Conservation (phyloP, 2,888 invertebrate species). For the Amblyjoppa fuscipennis region DNA sequence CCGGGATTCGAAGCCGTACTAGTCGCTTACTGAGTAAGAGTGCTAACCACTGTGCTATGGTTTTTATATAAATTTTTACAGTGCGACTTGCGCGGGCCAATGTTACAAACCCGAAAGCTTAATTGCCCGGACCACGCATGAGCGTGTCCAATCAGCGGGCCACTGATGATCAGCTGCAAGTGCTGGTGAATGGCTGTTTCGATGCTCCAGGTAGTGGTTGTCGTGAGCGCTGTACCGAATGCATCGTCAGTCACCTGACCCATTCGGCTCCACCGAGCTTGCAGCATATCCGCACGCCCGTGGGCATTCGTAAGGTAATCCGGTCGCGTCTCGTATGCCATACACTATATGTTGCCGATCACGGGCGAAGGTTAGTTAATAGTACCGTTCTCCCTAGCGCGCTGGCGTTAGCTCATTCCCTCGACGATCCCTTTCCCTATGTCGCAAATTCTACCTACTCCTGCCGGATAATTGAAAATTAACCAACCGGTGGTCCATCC, state of each 20-base stretch:
- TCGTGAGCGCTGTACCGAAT: constrained; percentile 20
- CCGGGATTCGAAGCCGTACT: too few relatives aligned
- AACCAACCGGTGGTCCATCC: constrained; percentile 79
- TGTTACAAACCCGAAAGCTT: constrained; percentile 66
- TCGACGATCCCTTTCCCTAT: constrained; percentile 29
- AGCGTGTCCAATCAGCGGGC: constrained; percentile 73
- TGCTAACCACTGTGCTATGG: too few relatives aligned
- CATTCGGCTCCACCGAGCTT: constrained; percentile 46
- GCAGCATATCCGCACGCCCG: constrained; percentile 56
- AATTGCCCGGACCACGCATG: constrained; percentile 71
- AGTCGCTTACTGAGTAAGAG: too few relatives aligned
- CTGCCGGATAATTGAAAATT: constrained; percentile 80
- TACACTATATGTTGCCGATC: constrained; percentile 35
- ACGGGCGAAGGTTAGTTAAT: constrained; percentile 24
- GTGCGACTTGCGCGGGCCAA: constrained; percentile 30
- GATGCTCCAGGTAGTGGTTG: constrained; percentile 31
- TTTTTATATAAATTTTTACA: not conserved
- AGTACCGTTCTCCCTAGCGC: not conserved
- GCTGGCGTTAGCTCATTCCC: not conserved
- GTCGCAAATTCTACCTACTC: constrained; percentile 50
- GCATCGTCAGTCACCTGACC: constrained; percentile 33
- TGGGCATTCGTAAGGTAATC: constrained; percentile 61
- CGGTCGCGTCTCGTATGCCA: constrained; percentile 43
- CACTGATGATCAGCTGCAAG: constrained; percentile 67
- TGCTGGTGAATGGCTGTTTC: constrained; percentile 34